Conservation (phyloP, 1,140 invertebrate genomes). For the Sitobion miscanthi region DNA sequence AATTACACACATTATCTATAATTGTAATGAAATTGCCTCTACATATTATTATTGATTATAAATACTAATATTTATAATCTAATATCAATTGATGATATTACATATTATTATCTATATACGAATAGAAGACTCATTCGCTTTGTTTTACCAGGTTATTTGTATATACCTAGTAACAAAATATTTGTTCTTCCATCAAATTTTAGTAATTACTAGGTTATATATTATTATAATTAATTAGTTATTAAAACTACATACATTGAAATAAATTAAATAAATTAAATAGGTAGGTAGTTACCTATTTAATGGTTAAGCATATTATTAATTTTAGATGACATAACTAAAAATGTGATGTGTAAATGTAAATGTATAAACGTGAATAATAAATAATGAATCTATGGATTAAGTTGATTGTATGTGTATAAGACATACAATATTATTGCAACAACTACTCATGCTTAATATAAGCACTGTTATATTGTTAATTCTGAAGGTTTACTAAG, state of each 20-base stretch:
- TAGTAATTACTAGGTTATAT: background rate
- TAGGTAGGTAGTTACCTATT: background rate
- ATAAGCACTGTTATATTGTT: background rate
- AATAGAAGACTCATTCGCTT: background rate
- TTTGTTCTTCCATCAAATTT: background rate
- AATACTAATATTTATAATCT: too few species aligned
- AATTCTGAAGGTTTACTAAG: background rate
- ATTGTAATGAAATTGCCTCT: background rate
- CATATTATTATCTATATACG: background rate
- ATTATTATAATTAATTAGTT: background rate
- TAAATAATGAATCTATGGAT: background rate
- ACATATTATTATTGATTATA: background rate
- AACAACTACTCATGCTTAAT: slow-evolving; percentile 21
- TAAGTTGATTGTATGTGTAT: background rate
- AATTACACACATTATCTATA: background rate
- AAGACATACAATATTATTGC: background rate
- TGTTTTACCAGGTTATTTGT: background rate
- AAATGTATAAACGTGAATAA: background rate
- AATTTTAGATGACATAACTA: background rate
- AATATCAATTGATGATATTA: too few species aligned
- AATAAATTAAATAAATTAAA: background rate
- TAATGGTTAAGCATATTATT: background rate
- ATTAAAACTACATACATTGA: background rate
- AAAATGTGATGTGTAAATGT: background rate
- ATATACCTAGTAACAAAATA: background rate